phyloP scores from a whole-genome alignment of 2,113 vertebrate species.

The Mungos mungo region DNA sequence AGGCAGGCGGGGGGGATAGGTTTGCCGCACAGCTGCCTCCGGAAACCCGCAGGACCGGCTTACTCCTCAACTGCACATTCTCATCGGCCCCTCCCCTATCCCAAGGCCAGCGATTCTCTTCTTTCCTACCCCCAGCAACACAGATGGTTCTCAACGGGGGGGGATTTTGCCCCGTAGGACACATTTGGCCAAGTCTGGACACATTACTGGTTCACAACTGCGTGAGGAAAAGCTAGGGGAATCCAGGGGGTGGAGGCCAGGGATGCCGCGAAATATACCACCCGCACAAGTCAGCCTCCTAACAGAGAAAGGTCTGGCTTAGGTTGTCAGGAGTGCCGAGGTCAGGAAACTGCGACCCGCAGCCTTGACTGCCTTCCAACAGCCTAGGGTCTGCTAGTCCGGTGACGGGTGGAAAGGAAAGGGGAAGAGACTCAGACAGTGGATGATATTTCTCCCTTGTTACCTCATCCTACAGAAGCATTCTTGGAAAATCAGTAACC shows the following conservation, averaged over 20 bases:
- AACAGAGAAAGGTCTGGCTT: neutral
- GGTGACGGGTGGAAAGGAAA: neutral
- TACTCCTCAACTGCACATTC: neutral
- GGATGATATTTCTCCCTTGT: neutral
- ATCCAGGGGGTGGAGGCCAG: neutral
- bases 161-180: neutral
- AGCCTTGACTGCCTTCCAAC: neutral
- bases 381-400: neutral
- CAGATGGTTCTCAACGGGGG: neutral
- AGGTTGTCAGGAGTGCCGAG: neutral
- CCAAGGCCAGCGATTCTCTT: neutral
- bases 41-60: no score
- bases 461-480: neutral
- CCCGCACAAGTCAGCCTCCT: neutral
- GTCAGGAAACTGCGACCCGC: neutral
- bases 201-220: neutral
- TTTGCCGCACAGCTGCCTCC: neutral
- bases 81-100: neutral
- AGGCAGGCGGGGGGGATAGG: neutral
- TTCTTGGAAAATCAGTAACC: neutral
- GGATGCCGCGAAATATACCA: neutral
- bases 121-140: neutral
- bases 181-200: neutral
- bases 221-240: neutral
- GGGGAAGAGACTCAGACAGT: neutral